Evolutionary conservation across 2,113 vertebrate genomes (phyloP).

Genomic region (Orientallactaga bullata): DNA sequence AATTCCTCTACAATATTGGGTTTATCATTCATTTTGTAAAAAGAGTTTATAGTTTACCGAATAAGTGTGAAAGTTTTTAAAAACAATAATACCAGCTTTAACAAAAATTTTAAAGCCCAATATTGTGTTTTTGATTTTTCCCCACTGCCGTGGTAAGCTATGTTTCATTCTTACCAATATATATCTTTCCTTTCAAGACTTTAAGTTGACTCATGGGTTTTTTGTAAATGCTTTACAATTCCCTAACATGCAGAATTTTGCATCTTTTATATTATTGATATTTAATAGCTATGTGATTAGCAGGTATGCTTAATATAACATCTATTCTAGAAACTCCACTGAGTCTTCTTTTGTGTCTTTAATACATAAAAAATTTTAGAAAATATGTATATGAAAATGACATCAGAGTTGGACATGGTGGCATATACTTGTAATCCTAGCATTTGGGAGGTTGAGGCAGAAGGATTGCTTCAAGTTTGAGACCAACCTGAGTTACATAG

Average conservation of each 20-base stretch:
- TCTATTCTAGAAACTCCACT: background rate
- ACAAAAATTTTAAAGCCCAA: background rate
- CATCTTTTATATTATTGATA: conserved; percentile 14
- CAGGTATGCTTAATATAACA: background rate
- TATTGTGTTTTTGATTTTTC: background rate
- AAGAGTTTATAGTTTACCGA: background rate
- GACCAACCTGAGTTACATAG: background rate
- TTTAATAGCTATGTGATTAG: conserved; percentile 28
- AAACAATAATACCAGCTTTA: background rate
- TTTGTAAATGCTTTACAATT: conserved; percentile 21
- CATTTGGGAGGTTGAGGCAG: background rate
- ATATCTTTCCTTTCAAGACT: background rate
- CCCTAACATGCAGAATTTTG: background rate
- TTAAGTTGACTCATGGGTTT: background rate
- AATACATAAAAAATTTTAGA: background rate
- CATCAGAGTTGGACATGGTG: background rate
- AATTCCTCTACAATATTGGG: background rate
- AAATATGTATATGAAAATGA: background rate
- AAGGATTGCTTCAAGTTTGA: background rate
- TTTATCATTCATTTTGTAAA: background rate
- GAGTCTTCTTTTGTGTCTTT: conserved; percentile 5
- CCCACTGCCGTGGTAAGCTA: background rate
- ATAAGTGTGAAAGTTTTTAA: background rate
- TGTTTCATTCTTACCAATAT: background rate
- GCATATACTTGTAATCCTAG: background rate